Conservation (phyloP, 2,797 vertebrate genomes). For the Gymnopithys bicolor region DNA sequence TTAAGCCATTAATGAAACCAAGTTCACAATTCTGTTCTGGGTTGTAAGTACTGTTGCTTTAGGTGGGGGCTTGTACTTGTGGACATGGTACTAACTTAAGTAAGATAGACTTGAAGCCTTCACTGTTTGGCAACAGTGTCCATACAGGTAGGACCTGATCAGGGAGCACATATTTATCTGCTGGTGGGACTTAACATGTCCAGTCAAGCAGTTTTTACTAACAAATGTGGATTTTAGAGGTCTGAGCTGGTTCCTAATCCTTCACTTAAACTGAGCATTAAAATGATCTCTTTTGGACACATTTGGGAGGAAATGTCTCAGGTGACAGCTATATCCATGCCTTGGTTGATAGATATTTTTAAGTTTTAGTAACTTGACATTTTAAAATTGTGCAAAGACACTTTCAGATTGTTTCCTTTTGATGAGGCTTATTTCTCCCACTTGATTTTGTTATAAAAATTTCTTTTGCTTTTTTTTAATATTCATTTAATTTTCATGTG, state of each 20-base stretch:
- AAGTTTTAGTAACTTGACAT: not conserved
- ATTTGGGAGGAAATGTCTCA: not conserved
- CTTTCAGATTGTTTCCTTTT: not conserved
- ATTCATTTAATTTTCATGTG: not conserved
- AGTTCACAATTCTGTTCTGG: not conserved
- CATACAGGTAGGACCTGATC: not conserved
- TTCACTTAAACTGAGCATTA: not conserved
- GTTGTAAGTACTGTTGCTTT: not conserved
- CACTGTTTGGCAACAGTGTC: rapidly evolving
- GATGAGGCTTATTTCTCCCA: not conserved
- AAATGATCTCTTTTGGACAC: not conserved
- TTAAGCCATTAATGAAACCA: not conserved
- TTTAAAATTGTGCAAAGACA: not conserved
- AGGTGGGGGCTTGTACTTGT: not conserved
- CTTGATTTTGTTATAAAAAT: not conserved
- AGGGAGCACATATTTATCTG: rapidly evolving
- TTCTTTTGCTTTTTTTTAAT: rapidly evolving
- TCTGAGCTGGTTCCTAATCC: not conserved
- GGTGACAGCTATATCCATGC: not conserved
- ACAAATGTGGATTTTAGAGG: not conserved
- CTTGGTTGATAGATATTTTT: not conserved
- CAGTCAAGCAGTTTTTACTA: not conserved
- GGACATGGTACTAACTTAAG: rapidly evolving
- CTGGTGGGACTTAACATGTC: not conserved
- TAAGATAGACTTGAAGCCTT: not conserved